phyloP scores from a whole-genome alignment of 2,888 invertebrate genomes.

The Mayetiola destructor region DNA sequence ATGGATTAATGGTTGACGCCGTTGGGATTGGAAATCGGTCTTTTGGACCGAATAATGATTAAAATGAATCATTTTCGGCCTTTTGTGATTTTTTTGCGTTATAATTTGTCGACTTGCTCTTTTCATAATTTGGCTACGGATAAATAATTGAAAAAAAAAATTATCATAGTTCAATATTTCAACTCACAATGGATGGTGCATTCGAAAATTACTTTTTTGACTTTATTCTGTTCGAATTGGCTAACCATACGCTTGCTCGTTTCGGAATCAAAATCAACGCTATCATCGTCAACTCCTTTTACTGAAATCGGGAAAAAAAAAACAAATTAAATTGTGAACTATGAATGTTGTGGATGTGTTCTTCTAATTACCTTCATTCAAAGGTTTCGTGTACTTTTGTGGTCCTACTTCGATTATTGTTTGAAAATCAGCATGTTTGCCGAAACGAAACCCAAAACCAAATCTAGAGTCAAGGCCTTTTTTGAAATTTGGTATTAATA shows the following conservation, averaged over 20 bases:
- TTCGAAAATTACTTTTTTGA: neutral
- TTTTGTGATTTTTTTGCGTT: no score
- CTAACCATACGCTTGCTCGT: constrained; percentile 31
- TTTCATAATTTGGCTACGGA: no score
- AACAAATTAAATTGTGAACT: neutral
- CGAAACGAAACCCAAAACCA: constrained; percentile 66
- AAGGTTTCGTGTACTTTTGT: constrained; percentile 55
- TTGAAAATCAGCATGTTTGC: constrained; percentile 70
- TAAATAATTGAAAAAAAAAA: no score
- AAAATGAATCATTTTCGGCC: neutral
- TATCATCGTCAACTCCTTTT: no score
- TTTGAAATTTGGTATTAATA: constrained; percentile 67
- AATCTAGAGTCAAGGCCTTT: constrained; percentile 72
- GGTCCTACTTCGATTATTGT: constrained; percentile 62
- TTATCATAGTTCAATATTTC: no score
- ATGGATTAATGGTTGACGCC: constrained; percentile 34
- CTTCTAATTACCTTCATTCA: constrained; percentile 43
- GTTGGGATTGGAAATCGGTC: constrained; percentile 31
- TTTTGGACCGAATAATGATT: constrained; percentile 27
- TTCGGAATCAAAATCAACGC: neutral
- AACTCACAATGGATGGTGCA: no score
- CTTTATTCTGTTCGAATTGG: constrained; percentile 22
- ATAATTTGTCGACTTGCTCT: no score
- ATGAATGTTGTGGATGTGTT: no score
- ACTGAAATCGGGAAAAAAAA: no score